These are phyloP conservation scores for Megaceryle torquata DNA, from an alignment of 2,113 vertebrate genomes.

Conservation along the genomic window DNA sequence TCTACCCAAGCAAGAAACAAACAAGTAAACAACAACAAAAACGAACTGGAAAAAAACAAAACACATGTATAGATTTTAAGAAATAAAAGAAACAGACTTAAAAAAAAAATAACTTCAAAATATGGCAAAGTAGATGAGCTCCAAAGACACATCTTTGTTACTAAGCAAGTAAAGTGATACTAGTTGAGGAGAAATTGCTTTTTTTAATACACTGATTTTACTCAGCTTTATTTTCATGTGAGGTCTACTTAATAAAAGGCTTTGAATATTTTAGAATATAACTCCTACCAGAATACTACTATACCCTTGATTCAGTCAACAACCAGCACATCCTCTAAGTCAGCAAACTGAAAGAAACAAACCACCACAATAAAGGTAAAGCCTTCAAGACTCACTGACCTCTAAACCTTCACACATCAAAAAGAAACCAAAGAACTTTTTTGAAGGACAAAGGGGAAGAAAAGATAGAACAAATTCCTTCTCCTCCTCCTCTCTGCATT, in stretches of 20 bases:
- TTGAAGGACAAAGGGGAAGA: background rate
- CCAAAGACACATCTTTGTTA: background rate
- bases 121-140: background rate
- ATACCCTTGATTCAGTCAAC: background rate
- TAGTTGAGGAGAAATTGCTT: background rate
- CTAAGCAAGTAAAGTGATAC: background rate
- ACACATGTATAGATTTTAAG: background rate
- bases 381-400: background rate
- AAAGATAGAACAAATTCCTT: background rate
- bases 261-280: background rate
- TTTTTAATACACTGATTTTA: background rate
- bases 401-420: background rate
- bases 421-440: background rate
- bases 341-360: background rate
- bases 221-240: background rate
- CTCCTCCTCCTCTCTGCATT: background rate
- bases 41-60: background rate
- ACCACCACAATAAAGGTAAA: background rate
- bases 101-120: background rate
- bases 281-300: background rate
- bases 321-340: background rate
- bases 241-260: background rate
- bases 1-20: background rate
- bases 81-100: background rate
- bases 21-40: background rate